phyloP scores from a whole-genome alignment of 2,888 invertebrate genomes.

The Tryphoninae sp. region DNA sequence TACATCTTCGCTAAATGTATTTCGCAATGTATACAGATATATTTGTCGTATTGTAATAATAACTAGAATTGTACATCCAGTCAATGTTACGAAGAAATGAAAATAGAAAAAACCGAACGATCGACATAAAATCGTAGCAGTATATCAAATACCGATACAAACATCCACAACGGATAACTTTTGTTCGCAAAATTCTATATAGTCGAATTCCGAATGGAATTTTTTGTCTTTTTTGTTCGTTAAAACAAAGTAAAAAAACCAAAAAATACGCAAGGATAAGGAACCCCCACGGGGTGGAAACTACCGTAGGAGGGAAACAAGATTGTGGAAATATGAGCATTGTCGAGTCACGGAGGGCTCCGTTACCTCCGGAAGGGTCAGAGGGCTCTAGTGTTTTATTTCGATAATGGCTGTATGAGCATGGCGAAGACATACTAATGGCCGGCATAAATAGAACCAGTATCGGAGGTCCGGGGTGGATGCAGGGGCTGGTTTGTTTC shows the following conservation, averaged over 20 bases:
- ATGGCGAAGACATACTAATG: conserved; percentile 40
- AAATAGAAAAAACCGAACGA: no score
- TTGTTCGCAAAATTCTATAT: background rate
- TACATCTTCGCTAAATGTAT: background rate
- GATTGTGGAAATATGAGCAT: conserved; percentile 46
- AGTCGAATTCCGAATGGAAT: background rate
- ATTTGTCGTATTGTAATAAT: no score
- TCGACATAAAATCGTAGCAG: no score
- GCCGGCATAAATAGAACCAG: conserved; percentile 37
- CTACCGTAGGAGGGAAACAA: background rate
- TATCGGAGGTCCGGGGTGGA: background rate
- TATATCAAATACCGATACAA: no score
- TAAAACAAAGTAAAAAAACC: background rate
- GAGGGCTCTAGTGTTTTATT: conserved; percentile 49
- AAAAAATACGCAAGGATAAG: background rate
- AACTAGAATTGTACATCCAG: no score
- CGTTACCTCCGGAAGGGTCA: conserved; percentile 27
- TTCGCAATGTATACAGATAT: no score
- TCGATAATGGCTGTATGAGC: conserved; percentile 39
- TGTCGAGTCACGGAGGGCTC: conserved; percentile 13
- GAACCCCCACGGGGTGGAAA: background rate
- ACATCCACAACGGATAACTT: no score
- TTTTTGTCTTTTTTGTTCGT: background rate
- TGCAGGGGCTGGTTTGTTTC: conserved; percentile 4
- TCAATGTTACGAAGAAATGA: no score